A percentile compares a stretch with the other conserved stretches of the same genome.
Conservation (phyloP, 2,888 invertebrate genomes). For the Leucoptera coffeella region DNA sequence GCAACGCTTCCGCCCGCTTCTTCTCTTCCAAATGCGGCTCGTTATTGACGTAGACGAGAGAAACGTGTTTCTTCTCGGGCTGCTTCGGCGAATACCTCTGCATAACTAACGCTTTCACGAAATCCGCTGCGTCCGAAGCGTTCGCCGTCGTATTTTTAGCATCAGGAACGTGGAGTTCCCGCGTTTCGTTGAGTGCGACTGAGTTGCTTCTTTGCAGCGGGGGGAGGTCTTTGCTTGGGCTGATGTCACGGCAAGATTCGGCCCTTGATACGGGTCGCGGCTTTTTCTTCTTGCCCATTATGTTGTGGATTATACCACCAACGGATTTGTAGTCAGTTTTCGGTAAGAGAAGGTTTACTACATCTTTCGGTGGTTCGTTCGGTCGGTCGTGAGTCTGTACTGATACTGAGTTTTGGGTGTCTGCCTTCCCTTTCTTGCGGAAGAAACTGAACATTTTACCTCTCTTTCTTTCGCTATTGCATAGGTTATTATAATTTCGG, state of each 20-base stretch:
- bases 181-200: constrained; percentile 5
- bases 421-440: constrained; percentile 34
- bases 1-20: constrained; percentile 33
- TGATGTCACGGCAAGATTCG: constrained; percentile 20
- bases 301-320: constrained; percentile 26
- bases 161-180: constrained; percentile 14
- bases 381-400: constrained; percentile 19
- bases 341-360: constrained; percentile 37
- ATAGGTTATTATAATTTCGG: no score
- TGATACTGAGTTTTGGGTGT: constrained; percentile 24
- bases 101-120: constrained; percentile 36
- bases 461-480: no score
- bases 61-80: constrained; percentile 31
- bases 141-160: constrained; percentile 27
- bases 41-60: constrained; percentile 29
- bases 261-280: constrained; percentile 16
- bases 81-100: constrained; percentile 33
- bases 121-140: constrained; percentile 24
- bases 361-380: constrained; percentile 30
- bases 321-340: constrained; percentile 34
- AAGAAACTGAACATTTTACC: constrained; percentile 50
- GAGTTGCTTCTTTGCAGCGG: constrained; percentile 21
- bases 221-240: constrained; percentile 20
- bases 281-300: constrained; percentile 36
- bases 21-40: constrained; percentile 30